A percentile compares a stretch with the other conserved stretches of the same genome.
phyloP scores from a whole-genome alignment of 1,140 invertebrate species.

The Sweltsa coloradensis region DNA sequence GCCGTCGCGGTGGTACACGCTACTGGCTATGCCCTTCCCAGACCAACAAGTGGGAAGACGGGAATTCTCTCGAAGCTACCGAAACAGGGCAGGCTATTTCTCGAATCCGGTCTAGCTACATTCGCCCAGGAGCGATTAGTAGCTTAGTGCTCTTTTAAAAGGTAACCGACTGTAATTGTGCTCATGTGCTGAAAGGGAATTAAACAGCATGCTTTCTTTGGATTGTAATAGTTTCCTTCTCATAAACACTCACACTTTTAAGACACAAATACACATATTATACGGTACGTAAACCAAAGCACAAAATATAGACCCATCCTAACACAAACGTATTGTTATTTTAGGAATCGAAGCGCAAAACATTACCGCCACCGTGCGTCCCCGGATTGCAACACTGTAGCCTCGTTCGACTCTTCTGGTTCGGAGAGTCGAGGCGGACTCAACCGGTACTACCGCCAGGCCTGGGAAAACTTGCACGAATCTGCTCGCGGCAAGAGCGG shows the following conservation, averaged over 20 bases:
- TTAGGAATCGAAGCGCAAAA: constrained; percentile 63
- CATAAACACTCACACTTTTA: too few species aligned
- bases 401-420: constrained; percentile 72
- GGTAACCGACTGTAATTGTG: too few species aligned
- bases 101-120: constrained; percentile 42
- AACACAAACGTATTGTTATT: too few species aligned
- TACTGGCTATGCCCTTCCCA: constrained; percentile 79
- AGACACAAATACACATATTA: too few species aligned
- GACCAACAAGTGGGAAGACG: constrained; percentile 78
- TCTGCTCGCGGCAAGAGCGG: constrained; percentile 40
- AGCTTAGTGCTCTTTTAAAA: too few species aligned
- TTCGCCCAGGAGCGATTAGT: too few species aligned
- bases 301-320: too few species aligned
- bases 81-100: constrained; percentile 61
- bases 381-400: constrained; percentile 77
- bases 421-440: constrained; percentile 69
- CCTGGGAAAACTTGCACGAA: constrained; percentile 85
- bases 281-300: too few species aligned
- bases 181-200: too few species aligned
- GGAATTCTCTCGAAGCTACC: constrained; percentile 59
- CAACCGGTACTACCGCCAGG: constrained; percentile 76
- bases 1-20: constrained; percentile 74
- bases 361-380: constrained; percentile 75
- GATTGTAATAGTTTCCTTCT: too few species aligned
- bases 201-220: too few species aligned